Conservation (phyloP, 1,140 invertebrate genomes). For the Drosophila miranda region DNA sequence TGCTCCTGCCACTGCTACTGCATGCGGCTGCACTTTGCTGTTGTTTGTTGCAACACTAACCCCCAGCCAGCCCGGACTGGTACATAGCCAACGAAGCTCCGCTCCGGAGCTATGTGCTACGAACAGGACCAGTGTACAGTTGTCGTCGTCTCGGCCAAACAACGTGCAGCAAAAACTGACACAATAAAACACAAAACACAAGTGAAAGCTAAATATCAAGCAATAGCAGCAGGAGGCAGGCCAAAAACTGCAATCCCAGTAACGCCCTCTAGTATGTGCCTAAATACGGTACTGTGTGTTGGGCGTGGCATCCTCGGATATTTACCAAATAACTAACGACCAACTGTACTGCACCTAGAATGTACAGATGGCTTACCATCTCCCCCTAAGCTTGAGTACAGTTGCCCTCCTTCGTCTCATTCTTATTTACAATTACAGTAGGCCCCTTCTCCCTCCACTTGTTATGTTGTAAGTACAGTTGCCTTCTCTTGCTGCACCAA, state of each 20-base stretch:
- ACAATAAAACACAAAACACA: conserved; percentile 75
- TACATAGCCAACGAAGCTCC: conserved; percentile 37
- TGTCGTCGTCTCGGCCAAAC: conserved; percentile 68
- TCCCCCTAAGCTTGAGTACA: conserved; percentile 25
- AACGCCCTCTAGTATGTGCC: conserved; percentile 53
- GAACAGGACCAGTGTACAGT: background rate
- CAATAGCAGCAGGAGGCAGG: conserved; percentile 71
- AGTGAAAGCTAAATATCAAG: conserved; percentile 69
- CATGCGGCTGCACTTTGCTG: conserved; percentile 69
- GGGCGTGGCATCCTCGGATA: conserved; percentile 56
- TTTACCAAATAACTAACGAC: conserved; percentile 68
- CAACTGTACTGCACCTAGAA: conserved; percentile 15
- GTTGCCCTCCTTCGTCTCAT: conserved; percentile 7
- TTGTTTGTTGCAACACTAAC: conserved; percentile 78
- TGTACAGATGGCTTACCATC: no score
- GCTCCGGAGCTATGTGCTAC: conserved; percentile 12
- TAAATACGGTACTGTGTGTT: conserved; percentile 7
- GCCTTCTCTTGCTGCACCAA: background rate
- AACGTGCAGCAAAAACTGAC: conserved; percentile 69
- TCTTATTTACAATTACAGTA: conserved; percentile 42
- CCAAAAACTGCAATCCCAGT: conserved; percentile 57
- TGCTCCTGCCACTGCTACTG: conserved; percentile 15
- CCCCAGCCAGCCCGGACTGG: conserved; percentile 37
- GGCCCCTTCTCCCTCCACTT: background rate
- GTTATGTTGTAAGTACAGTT: conserved; percentile 1